Base-by-base conservation (phyloP, 2,888 invertebrate species). In the Lasioglossum morio region DNA sequence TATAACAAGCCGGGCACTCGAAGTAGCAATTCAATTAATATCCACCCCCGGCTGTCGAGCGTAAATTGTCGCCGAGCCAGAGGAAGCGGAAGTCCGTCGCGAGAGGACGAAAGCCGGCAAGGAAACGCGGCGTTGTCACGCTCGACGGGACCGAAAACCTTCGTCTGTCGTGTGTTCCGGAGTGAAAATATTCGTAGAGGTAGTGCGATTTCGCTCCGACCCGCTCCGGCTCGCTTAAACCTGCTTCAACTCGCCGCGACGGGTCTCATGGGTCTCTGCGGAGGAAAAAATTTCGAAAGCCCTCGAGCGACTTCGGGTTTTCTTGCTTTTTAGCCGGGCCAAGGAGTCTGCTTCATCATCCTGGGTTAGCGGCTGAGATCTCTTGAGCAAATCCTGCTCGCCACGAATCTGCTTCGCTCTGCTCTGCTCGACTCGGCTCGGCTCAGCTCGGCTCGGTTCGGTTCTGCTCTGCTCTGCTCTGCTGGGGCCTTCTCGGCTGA, bases 201-300 rank as follows among this genome's bases (percentile, higher is more conserved):
- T 16, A 63, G 77, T 46, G 63, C 80, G 76, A 75, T 79, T n/a
- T 70, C 74, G 74, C 72, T 66, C 46, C 60, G 60, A 19, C 73
- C 57, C 37, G 34, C 48, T 30, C 48, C 75, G 73, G n/a, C 60
- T 69, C 57, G 75, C 37, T 46, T 14, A 10, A n/a, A 48, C 48
- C 23, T 34, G 43, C 23, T 63, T 63, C 16, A 63, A 10, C 63
- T 63, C 30, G 63, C 30, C 63, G 63, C 63, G 63, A 34, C 63
- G n/a, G 57, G 63, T 19, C 63, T 63, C 30, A 8, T 30, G 63
- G 63, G 30, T 34, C 63, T 63, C 63, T 12, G 57, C 57, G 16
- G 37, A 48, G n/a, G 63, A 53, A 79, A 84, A 76, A 79, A 87
- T 81, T 81, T 81, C 78, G 72, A 82, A 81, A 87, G 79, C 80